These are phyloP conservation scores for Pollenia angustigena DNA, from an alignment of 2,888 invertebrate species.

Conservation along the genomic window DNA sequence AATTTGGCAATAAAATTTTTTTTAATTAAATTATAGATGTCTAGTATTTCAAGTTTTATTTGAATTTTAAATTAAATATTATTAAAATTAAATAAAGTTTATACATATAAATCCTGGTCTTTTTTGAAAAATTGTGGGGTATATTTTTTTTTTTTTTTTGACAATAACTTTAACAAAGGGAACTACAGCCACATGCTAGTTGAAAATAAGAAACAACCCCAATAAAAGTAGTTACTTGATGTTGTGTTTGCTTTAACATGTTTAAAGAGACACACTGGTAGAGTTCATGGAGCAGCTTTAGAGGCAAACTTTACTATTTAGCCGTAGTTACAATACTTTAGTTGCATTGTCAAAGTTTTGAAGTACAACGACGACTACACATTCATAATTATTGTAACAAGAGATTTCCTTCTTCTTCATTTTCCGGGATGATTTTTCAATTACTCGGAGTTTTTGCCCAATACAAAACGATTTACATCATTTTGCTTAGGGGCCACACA, in stretches of 20 bases:
- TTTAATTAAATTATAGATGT: conserved; percentile 18
- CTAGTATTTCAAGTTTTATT: conserved; percentile 2
- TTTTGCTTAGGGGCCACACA: too few species aligned
- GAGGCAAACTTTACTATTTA: conserved; percentile 12
- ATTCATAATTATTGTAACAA: not conserved
- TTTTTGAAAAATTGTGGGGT: not conserved
- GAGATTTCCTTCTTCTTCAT: too few species aligned
- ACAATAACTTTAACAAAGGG: conserved; percentile 10
- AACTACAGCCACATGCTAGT: not conserved
- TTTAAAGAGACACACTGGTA: conserved; percentile 29
- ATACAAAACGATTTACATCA: too few species aligned
- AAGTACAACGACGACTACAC: not conserved
- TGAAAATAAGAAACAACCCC: not conserved
- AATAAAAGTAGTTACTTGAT: conserved; percentile 1
- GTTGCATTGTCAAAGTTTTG: conserved; percentile 37
- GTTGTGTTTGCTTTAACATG: conserved; percentile 25
- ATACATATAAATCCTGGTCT: not conserved
- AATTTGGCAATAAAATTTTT: not conserved
- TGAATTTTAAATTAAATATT: conserved; percentile 9
- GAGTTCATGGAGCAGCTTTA: conserved; percentile 17
- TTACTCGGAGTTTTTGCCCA: too few species aligned
- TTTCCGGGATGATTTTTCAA: too few species aligned
- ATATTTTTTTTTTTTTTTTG: not conserved
- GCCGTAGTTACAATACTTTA: conserved; percentile 10
- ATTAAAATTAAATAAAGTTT: conserved; percentile 5